phyloP scores from a whole-genome alignment of 2,797 vertebrate genomes.

The Microctenopoma stevenorrisi region DNA sequence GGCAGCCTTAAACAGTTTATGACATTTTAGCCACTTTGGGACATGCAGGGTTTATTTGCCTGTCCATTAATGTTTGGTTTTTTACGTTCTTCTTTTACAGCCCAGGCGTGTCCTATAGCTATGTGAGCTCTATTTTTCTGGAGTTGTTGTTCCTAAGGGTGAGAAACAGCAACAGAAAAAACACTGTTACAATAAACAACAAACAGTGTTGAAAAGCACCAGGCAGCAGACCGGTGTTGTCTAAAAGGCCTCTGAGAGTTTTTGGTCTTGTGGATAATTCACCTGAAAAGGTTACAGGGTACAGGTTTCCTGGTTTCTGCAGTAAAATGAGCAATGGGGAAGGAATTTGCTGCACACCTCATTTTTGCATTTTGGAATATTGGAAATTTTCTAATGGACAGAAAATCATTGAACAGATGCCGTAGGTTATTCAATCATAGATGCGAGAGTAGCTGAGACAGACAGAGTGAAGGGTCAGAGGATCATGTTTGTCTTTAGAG shows the following conservation, averaged over 20 bases:
- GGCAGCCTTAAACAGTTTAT: conserved; percentile 28
- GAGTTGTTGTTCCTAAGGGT: conserved; percentile 58
- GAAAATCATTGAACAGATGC: background rate
- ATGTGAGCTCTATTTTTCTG: conserved; percentile 46
- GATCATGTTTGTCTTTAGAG: conserved; percentile 24
- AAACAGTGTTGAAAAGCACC: conserved; percentile 42
- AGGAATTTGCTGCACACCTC: too few relatives aligned
- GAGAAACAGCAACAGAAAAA: conserved; percentile 40
- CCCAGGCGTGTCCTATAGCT: conserved; percentile 43
- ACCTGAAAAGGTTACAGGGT: too few relatives aligned
- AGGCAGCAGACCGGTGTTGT: conserved; percentile 30
- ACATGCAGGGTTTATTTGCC: conserved; percentile 28
- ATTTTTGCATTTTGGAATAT: too few relatives aligned
- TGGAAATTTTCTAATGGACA: background rate
- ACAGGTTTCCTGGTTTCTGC: too few relatives aligned
- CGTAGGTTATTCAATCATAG: background rate
- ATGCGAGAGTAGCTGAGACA: background rate
- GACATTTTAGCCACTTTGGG: conserved; percentile 37
- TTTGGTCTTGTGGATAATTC: conserved; percentile 55
- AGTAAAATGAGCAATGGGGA: too few relatives aligned
- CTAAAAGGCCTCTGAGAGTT: conserved; percentile 64
- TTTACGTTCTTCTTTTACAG: conserved; percentile 41
- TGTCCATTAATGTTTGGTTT: conserved; percentile 35
- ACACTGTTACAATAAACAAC: conserved; percentile 56
- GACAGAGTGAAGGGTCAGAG: conserved; percentile 25